Evolutionary conservation across 2,888 invertebrate species (phyloP).

Genomic region (Spisula subtruncata): DNA sequence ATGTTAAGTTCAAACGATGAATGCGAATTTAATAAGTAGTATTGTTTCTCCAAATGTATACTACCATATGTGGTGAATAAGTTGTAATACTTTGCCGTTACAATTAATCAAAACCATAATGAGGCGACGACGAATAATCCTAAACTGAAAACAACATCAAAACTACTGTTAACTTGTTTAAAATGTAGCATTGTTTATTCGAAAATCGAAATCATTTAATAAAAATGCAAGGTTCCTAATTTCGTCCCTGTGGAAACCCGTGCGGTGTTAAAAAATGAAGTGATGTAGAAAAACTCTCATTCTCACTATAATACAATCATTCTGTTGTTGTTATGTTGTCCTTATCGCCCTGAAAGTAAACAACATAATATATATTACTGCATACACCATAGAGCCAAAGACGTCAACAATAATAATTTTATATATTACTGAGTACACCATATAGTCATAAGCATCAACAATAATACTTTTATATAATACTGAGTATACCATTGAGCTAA

Average conservation of each 20-base stretch:
- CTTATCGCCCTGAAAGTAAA: background rate
- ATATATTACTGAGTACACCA: too few relatives aligned
- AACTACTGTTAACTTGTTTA: background rate
- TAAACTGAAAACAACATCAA: background rate
- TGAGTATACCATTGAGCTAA: too few relatives aligned
- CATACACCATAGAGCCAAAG: too few relatives aligned
- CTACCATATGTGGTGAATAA: too few relatives aligned
- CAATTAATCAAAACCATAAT: too few relatives aligned
- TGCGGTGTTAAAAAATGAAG: background rate
- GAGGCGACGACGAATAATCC: background rate
- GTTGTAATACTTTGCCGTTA: too few relatives aligned
- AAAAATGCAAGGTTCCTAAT: background rate
- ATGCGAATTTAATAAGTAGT: too few relatives aligned
- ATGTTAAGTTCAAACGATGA: too few relatives aligned
- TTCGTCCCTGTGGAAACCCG: background rate
- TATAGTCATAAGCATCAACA: too few relatives aligned
- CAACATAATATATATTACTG: background rate
- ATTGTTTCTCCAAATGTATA: too few relatives aligned
- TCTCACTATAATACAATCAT: background rate
- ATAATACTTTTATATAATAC: too few relatives aligned
- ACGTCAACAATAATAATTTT: too few relatives aligned
- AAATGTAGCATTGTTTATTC: background rate
- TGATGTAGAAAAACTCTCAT: constrained; percentile 21
- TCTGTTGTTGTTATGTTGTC: background rate
- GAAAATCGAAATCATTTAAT: background rate